A percentile compares a stretch with the other conserved stretches of the same genome.
These are phyloP conservation scores for Stigmatopora argus DNA, from an alignment of 2,113 vertebrate genomes.

Conservation along the genomic window DNA sequence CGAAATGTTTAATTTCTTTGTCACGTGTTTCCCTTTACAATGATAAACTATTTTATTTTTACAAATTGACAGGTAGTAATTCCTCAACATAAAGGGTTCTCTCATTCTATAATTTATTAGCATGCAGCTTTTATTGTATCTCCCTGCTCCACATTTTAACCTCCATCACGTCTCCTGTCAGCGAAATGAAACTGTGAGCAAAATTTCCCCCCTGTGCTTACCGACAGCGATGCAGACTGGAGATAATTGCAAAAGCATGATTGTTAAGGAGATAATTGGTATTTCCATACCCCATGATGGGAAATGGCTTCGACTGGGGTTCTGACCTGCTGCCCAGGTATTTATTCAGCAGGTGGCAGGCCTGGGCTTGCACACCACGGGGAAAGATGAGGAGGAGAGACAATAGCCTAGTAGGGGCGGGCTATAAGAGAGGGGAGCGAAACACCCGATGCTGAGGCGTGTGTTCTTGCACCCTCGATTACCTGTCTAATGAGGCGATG, in stretches of 20 bases:
- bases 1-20: too few relatives aligned
- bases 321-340: constrained; percentile 60
- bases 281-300: constrained; percentile 51
- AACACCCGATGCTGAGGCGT: constrained; percentile 46
- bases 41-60: too few relatives aligned
- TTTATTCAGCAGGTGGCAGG: constrained; percentile 47
- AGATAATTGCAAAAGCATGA: constrained; percentile 58
- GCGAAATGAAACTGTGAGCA: constrained; percentile 29
- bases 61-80: not conserved
- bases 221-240: constrained; percentile 55
- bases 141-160: constrained; percentile 17
- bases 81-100: not conserved
- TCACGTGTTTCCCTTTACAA: too few relatives aligned
- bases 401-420: constrained; percentile 30
- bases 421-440: constrained; percentile 28
- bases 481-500: constrained; percentile 66
- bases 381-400: constrained; percentile 42
- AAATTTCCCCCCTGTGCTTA: constrained; percentile 50
- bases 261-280: constrained; percentile 64
- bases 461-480: constrained; percentile 64
- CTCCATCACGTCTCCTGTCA: constrained; percentile 38
- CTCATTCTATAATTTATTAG: constrained; percentile 32
- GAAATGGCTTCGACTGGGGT: constrained; percentile 47
- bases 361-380: constrained; percentile 36
- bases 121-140: constrained; percentile 15